phyloP scores from a whole-genome alignment of 2,888 invertebrate species.

The Lapara coniferarum region DNA sequence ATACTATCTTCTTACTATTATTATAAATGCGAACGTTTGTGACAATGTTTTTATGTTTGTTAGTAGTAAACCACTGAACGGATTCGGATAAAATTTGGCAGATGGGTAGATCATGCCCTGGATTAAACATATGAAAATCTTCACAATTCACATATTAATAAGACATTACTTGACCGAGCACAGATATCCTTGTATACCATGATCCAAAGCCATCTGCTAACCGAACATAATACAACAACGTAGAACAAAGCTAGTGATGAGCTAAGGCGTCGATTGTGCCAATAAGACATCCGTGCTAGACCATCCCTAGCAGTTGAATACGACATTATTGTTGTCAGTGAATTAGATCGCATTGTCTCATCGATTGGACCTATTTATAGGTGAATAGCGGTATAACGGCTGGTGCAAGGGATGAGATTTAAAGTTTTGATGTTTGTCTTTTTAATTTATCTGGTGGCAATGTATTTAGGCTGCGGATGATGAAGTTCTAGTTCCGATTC shows the following conservation, averaged over 20 bases:
- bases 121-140: not conserved
- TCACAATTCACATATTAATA: not conserved
- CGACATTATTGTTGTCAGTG: constrained; percentile 62
- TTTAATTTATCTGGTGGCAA: too few species aligned
- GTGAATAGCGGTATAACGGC: constrained; percentile 49
- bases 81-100: too few species aligned
- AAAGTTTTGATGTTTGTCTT: not conserved
- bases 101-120: too few species aligned
- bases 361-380: constrained; percentile 79
- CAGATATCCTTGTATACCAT: not conserved
- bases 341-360: constrained; percentile 77
- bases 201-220: too few species aligned
- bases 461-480: too few species aligned
- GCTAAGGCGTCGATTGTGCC: constrained; percentile 20
- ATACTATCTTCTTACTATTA: too few species aligned
- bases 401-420: constrained; percentile 1
- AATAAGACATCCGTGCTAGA: constrained; percentile 46
- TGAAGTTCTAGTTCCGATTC: too few species aligned
- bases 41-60: too few species aligned
- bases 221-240: not conserved
- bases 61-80: too few species aligned
- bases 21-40: too few species aligned
- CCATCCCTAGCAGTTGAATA: constrained; percentile 48
- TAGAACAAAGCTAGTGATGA: constrained; percentile 7
- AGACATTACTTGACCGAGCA: too few species aligned